Evolutionary conservation across 2,888 invertebrate species (phyloP).

Genomic region (Drosophila diplacantha): DNA sequence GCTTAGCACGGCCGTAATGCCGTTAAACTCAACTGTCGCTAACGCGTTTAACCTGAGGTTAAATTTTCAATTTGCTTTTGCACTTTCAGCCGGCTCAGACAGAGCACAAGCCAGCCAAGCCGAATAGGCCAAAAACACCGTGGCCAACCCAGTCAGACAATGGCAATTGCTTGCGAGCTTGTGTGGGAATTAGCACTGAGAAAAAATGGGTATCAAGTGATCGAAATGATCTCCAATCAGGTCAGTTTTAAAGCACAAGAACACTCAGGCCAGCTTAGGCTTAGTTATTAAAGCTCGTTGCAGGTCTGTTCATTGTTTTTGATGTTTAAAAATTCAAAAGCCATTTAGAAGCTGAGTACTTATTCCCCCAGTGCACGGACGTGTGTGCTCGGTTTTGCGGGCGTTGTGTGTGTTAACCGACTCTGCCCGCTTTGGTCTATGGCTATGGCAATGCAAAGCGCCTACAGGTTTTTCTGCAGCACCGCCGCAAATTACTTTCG

Average conservation of each 20-base stretch:
- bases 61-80: constrained; percentile 70
- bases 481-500: constrained; percentile 60
- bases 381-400: constrained; percentile 9
- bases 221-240: not conserved
- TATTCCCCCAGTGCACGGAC: constrained; percentile 5
- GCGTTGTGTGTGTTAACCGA: constrained; percentile 39
- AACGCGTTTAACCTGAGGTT: constrained; percentile 71
- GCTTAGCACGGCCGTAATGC: constrained; percentile 70
- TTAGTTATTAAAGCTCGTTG: not conserved
- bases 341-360: not conserved
- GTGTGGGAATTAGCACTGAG: constrained; percentile 4
- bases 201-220: not conserved
- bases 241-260: not conserved
- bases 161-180: constrained; percentile 18
- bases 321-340: not conserved
- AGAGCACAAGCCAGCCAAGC: constrained; percentile 24
- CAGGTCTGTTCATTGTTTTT: not conserved
- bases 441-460: constrained; percentile 46
- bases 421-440: constrained; percentile 35
- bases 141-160: constrained; percentile 26
- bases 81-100: constrained; percentile 51
- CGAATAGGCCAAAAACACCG: constrained; percentile 19
- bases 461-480: constrained; percentile 55
- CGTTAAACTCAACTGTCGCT: constrained; percentile 70
- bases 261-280: no score